These are phyloP conservation scores for Tyto alba DNA, from an alignment of 2,113 vertebrate genomes.

Conservation along the genomic window DNA sequence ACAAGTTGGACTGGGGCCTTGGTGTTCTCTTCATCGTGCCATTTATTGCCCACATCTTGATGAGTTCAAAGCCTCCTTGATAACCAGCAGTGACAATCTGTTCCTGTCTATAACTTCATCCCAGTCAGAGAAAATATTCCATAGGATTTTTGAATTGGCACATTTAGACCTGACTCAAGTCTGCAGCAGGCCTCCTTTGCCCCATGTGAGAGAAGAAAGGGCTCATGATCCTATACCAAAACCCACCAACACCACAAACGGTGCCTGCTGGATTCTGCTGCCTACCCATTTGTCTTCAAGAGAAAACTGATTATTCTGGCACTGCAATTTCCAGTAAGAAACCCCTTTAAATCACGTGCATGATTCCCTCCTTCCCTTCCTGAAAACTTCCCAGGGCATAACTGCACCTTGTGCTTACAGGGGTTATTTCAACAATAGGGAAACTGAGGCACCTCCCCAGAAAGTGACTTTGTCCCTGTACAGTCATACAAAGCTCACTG, in stretches of 20 bases:
- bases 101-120: not conserved
- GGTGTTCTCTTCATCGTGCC: not conserved
- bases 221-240: not conserved
- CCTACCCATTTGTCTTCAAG: not conserved
- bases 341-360: not conserved
- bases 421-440: not conserved
- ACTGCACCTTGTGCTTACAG: not conserved
- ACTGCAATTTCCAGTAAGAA: not conserved
- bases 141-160: not conserved
- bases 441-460: not conserved
- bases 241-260: not conserved
- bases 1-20: not conserved
- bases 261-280: not conserved
- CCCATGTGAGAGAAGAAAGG: not conserved
- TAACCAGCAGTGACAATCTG: not conserved
- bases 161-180: not conserved
- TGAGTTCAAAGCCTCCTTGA: not conserved
- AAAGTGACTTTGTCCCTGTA: rapidly evolving
- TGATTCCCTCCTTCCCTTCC: not conserved
- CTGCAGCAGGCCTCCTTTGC: not conserved
- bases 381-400: not conserved
- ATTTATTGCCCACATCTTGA: not conserved
- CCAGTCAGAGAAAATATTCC: not conserved
- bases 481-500: not conserved
- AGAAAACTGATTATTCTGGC: not conserved